These are phyloP conservation scores for Dromius quadrimaculatus DNA, from an alignment of 2,888 invertebrate genomes.

Conservation along the genomic window DNA sequence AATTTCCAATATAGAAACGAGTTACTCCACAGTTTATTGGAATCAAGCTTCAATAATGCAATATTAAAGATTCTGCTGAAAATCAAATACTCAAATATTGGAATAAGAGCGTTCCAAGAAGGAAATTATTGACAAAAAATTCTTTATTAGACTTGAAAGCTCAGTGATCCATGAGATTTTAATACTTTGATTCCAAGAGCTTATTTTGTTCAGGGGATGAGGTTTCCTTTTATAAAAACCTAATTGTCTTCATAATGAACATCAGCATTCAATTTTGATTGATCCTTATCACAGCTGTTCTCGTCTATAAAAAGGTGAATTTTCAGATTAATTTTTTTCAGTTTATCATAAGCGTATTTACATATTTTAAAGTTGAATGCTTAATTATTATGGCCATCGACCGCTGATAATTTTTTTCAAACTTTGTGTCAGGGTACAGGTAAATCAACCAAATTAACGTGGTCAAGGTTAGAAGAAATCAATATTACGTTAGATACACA, in stretches of 20 bases:
- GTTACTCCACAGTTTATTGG: no score
- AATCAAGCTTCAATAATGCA: no score
- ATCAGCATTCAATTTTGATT: neutral
- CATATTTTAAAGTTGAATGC: constrained; percentile 46
- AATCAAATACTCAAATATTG: no score
- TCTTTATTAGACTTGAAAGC: no score
- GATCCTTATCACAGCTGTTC: neutral
- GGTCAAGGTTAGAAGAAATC: constrained; percentile 22
- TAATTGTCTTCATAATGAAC: constrained; percentile 2
- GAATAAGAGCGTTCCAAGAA: no score
- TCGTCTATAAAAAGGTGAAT: constrained; percentile 28
- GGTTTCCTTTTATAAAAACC: neutral
- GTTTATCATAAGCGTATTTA: constrained; percentile 41
- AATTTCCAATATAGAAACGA: no score
- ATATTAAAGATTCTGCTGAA: no score
- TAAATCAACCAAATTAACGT: constrained; percentile 5
- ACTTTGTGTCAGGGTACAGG: neutral
- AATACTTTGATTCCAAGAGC: no score
- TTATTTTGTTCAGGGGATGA: no score
- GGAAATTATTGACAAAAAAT: no score
- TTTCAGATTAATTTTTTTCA: constrained; percentile 12
- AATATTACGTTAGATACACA: neutral
- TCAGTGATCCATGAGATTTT: no score
- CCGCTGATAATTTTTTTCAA: neutral
- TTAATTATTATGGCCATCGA: constrained; percentile 37